These are phyloP conservation scores for Neostethus bicornis DNA, from an alignment of 2,797 vertebrate genomes.

Conservation along the genomic window DNA sequence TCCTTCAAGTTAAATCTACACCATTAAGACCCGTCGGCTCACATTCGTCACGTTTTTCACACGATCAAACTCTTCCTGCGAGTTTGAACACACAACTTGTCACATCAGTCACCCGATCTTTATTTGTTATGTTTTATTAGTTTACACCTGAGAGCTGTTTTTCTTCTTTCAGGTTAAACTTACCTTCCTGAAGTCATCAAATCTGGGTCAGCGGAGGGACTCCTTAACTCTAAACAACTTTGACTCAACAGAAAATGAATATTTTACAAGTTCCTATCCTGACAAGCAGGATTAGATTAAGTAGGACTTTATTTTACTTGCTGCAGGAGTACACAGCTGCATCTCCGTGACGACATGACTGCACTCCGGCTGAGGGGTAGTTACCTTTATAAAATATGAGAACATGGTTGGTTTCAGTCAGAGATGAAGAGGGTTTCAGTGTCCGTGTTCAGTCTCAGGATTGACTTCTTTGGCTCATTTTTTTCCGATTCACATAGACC, in stretches of 20 bases:
- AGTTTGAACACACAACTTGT: conserved; percentile 20
- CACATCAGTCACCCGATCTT: conserved; percentile 29
- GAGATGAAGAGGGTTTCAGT: conserved; percentile 13
- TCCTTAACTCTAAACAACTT: conserved; percentile 27
- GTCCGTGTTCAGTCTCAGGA: conserved; percentile 40
- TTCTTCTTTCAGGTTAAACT: conserved; percentile 23
- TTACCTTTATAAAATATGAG: conserved; percentile 67
- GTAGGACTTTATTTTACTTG: conserved; percentile 30
- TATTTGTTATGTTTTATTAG: conserved; percentile 31
- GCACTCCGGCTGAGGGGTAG: conserved; percentile 46
- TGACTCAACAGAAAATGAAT: conserved; percentile 36
- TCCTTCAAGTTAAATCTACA: conserved; percentile 11
- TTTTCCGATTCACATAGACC: conserved; percentile 50
- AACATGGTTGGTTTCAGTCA: conserved; percentile 50
- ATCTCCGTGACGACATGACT: conserved; percentile 28
- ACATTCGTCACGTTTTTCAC: conserved; percentile 23
- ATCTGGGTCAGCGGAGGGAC: conserved; percentile 24
- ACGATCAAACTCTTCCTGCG: conserved; percentile 5
- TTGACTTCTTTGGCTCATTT: conserved; percentile 64
- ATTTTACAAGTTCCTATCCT: conserved; percentile 40
- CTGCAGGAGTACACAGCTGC: conserved; percentile 6
- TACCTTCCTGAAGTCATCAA: conserved; percentile 11
- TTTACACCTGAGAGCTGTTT: conserved; percentile 28
- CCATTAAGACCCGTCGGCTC: conserved; percentile 44
- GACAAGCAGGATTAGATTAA: conserved; percentile 22